These are phyloP conservation scores for Epizoanthus ramosus DNA, from an alignment of 92 coral and sea anemone genomes.

Conservation along the genomic window DNA sequence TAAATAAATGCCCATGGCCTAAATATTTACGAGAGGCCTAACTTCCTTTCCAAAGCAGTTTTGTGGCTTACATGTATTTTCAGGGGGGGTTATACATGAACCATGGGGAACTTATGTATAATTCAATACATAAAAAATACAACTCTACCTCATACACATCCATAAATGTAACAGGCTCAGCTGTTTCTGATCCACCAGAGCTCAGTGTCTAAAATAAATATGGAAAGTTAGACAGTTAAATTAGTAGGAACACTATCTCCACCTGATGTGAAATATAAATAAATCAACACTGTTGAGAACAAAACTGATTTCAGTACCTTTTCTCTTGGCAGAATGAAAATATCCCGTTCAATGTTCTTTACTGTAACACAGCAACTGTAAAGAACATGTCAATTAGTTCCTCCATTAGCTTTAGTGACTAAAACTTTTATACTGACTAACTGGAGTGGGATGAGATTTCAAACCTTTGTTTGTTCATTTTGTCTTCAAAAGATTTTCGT, in stretches of 20 bases:
- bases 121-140: not conserved
- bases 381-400: not conserved
- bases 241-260: not conserved
- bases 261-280: not conserved
- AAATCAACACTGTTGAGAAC: not conserved
- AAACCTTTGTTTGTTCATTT: too few species aligned
- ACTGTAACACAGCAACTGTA: slow-evolving; percentile 90
- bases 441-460: too few species aligned
- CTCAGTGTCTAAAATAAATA: slow-evolving; percentile 50
- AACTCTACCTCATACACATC: slow-evolving; percentile 85
- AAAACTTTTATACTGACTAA: too few species aligned
- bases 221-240: not conserved
- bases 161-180: slow-evolving; percentile 68
- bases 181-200: slow-evolving; percentile 72
- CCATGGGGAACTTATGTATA: not conserved
- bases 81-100: not conserved
- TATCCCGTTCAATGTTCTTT: slow-evolving; percentile 91
- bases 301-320: slow-evolving; percentile 55
- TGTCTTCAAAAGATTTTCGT: too few species aligned
- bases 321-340: slow-evolving; percentile 85
- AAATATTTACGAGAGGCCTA: too few species aligned
- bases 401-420: too few species aligned
- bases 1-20: too few species aligned
- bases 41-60: too few species aligned
- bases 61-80: not conserved